These are phyloP conservation scores for Eucera pruinosa DNA, from an alignment of 2,888 invertebrate species.

Conservation along the genomic window DNA sequence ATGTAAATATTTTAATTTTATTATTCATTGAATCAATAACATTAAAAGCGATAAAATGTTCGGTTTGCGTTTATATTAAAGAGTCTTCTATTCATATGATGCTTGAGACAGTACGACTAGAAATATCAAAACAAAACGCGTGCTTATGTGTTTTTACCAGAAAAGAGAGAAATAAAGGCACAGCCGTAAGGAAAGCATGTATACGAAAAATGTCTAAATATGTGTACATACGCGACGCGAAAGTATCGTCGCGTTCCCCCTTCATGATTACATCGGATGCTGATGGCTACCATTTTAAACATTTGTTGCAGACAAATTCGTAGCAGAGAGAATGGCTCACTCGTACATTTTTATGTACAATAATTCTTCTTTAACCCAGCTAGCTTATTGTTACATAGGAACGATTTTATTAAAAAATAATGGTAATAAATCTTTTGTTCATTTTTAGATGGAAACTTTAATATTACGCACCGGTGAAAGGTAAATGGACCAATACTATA, in stretches of 20 bases:
- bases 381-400: not conserved
- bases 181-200: not conserved
- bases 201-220: conserved; percentile 15
- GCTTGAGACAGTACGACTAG: not conserved
- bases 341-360: conserved; percentile 3
- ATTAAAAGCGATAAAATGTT: no score
- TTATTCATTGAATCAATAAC: no score
- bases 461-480: not conserved
- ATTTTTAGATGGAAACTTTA: not conserved
- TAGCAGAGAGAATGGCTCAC: not conserved
- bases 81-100: not conserved
- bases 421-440: not conserved
- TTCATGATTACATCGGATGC: conserved; percentile 34
- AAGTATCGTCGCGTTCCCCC: conserved; percentile 30
- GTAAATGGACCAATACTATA: not conserved
- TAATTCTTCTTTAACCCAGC: not conserved
- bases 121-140: conserved; percentile 17
- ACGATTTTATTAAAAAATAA: not conserved
- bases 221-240: conserved; percentile 21
- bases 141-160: not conserved
- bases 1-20: no score
- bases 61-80: not conserved
- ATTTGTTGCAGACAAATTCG: conserved; percentile 38
- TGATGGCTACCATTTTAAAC: conserved; percentile 44
- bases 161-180: not conserved